phyloP scores from a whole-genome alignment of 2,888 invertebrate species.

The Xestia c-nigrum region DNA sequence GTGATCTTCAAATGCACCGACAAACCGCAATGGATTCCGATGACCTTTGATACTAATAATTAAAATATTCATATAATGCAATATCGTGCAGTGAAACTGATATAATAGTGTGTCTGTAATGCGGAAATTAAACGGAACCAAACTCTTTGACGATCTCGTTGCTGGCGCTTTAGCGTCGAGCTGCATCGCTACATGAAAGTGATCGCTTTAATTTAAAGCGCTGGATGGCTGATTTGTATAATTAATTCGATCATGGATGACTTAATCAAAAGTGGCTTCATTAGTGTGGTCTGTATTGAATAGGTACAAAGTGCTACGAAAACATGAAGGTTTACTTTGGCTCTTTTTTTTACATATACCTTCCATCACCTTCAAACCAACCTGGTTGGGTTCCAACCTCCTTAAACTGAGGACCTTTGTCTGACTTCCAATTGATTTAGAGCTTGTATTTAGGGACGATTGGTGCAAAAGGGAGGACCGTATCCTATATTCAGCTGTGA shows the following conservation, averaged over 20 bases:
- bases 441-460: no score
- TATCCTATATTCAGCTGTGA: no score
- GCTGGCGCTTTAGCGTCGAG: conserved; percentile 9
- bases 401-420: no score
- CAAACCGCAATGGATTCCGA: conserved; percentile 15
- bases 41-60: conserved; percentile 47
- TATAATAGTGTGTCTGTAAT: conserved; percentile 22
- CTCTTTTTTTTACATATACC: background rate
- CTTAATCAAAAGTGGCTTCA: background rate
- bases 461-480: no score
- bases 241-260: conserved; percentile 3
- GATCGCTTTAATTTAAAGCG: conserved; percentile 28
- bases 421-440: background rate
- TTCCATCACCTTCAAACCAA: no score
- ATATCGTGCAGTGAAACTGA: conserved; percentile 41
- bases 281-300: background rate
- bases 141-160: conserved; percentile 34
- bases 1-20: conserved; percentile 31
- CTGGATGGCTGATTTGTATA: conserved; percentile 23
- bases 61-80: conserved; percentile 34
- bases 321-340: background rate
- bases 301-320: background rate
- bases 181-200: conserved; percentile 10
- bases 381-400: no score
- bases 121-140: conserved; percentile 40